These are phyloP conservation scores for Yponomeuta sedellus DNA, from an alignment of 2,888 invertebrate species.

Conservation along the genomic window DNA sequence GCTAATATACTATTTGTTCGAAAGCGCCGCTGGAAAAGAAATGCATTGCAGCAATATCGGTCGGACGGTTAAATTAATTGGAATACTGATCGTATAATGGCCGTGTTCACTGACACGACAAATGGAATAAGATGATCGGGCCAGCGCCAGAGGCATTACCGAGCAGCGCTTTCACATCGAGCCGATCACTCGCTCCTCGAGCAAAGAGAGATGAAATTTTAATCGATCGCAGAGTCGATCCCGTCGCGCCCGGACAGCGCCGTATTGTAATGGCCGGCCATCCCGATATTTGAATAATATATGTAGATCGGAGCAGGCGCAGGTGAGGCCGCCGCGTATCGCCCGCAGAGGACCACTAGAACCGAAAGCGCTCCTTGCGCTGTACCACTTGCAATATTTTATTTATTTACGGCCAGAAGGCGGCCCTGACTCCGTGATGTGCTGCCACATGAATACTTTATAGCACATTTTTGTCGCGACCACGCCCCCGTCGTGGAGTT, in stretches of 20 bases:
- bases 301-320: constrained; percentile 24
- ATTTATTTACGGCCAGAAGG: constrained; percentile 15
- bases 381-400: constrained; percentile 15
- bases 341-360: constrained; percentile 15
- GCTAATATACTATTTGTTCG: not conserved
- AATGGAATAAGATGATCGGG: constrained; percentile 53
- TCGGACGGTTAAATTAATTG: not conserved
- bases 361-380: not conserved
- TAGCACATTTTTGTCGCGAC: not conserved
- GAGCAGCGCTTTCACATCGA: constrained; percentile 46
- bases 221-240: constrained; percentile 59
- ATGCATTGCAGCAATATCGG: not conserved
- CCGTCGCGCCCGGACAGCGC: constrained; percentile 50
- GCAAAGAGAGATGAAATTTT: constrained; percentile 73
- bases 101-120: constrained; percentile 34
- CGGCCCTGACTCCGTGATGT: constrained; percentile 12
- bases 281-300: constrained; percentile 42
- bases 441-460: constrained; percentile 16
- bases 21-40: not conserved
- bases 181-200: constrained; percentile 57
- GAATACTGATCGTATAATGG: constrained; percentile 9
- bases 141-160: constrained; percentile 44
- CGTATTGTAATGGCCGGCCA: constrained; percentile 43
- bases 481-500: constrained; percentile 2
- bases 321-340: constrained; percentile 13